phyloP scores from a whole-genome alignment of 2,113 vertebrate genomes.

The Poecilia latipinna region DNA sequence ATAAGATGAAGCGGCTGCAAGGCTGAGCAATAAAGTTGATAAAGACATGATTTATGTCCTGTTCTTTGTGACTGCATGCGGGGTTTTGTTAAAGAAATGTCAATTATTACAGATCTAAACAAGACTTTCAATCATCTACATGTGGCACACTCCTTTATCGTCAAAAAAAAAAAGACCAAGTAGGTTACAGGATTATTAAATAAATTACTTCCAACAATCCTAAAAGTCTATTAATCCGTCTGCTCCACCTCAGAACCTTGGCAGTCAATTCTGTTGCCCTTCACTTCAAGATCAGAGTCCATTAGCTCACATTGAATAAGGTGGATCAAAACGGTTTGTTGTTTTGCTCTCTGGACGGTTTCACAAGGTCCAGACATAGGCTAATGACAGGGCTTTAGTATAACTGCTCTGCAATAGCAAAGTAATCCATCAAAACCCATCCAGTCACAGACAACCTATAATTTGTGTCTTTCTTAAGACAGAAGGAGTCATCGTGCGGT shows the following conservation, averaged over 20 bases:
- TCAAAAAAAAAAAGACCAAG: too few species aligned
- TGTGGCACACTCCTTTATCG: too few species aligned
- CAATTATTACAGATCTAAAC: slow-evolving; percentile 33
- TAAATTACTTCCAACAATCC: background rate
- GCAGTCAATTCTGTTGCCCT: slow-evolving; percentile 38
- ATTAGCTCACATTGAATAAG: slow-evolving; percentile 60
- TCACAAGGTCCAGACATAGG: slow-evolving; percentile 45
- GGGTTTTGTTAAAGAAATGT: slow-evolving; percentile 3
- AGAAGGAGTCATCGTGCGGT: too few species aligned
- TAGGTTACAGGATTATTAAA: too few species aligned
- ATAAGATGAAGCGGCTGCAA: background rate
- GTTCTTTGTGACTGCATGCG: background rate
- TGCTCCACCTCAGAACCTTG: slow-evolving; percentile 23
- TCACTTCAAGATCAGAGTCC: slow-evolving; percentile 29
- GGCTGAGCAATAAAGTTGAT: slow-evolving; percentile 6
- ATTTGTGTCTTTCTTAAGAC: too few species aligned
- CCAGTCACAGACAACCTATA: background rate
- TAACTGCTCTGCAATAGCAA: slow-evolving; percentile 48
- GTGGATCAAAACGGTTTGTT: slow-evolving; percentile 47
- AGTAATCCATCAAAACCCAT: slow-evolving; percentile 37
- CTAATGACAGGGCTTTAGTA: slow-evolving; percentile 34
- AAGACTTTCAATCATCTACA: slow-evolving; percentile 15
- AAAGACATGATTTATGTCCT: slow-evolving; percentile 32
- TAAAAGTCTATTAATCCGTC: slow-evolving; percentile 1
- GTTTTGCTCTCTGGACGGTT: slow-evolving; percentile 35